A percentile compares a stretch with the other conserved stretches of the same genome.
Evolutionary conservation across 2,797 vertebrate genomes (phyloP).

Genomic region (Moxostoma hubbsi): DNA sequence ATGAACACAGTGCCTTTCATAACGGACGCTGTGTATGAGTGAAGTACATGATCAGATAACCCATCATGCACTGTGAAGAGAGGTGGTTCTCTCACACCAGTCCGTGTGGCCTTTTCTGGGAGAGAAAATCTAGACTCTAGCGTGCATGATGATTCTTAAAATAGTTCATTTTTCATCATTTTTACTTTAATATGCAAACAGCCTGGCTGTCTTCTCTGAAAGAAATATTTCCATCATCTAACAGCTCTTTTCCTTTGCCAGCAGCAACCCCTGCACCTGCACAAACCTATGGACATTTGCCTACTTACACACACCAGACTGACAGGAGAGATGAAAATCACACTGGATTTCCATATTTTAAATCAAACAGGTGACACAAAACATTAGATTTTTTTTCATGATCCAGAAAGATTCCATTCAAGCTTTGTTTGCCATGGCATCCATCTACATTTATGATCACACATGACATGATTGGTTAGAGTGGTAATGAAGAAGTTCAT

Average conservation of each 20-base stretch:
- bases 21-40: slow-evolving; percentile 35
- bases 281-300: slow-evolving; percentile 44
- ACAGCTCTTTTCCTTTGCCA: neutral
- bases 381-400: slow-evolving; percentile 2
- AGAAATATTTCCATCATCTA: slow-evolving; percentile 35
- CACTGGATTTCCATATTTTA: slow-evolving; percentile 49
- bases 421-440: slow-evolving; percentile 5
- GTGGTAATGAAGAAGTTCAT: neutral
- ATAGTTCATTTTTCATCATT: neutral
- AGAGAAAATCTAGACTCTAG: slow-evolving; percentile 10
- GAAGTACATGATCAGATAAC: slow-evolving; percentile 51
- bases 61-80: slow-evolving; percentile 42
- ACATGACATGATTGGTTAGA: neutral
- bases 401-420: slow-evolving; percentile 7
- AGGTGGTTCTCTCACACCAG: slow-evolving; percentile 45
- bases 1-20: slow-evolving; percentile 44
- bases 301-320: slow-evolving; percentile 33
- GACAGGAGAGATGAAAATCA: slow-evolving; percentile 39
- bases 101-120: slow-evolving; percentile 25
- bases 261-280: neutral
- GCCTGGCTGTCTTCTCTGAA: neutral
- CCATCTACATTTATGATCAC: neutral
- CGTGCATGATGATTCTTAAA: neutral
- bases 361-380: slow-evolving; percentile 24
- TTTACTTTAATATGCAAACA: neutral